phyloP scores from a whole-genome alignment of 2,888 invertebrate genomes.

The Chouioia cunea region DNA sequence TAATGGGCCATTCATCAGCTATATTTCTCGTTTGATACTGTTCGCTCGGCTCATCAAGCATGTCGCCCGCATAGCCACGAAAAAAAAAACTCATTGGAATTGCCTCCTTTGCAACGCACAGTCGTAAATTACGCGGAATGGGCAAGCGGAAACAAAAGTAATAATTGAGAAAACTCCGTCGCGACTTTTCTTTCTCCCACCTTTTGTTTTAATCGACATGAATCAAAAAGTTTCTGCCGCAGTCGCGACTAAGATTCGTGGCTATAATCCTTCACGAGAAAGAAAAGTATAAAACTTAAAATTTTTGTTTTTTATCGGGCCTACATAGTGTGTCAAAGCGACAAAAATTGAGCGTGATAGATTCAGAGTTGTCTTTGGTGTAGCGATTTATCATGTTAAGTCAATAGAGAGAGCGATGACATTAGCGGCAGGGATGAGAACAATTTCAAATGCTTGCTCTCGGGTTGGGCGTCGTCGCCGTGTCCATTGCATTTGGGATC shows the following conservation, averaged over 20 bases:
- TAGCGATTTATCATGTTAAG: constrained; percentile 37
- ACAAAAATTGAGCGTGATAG: constrained; percentile 22
- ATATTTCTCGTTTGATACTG: constrained; percentile 3
- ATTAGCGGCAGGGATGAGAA: constrained; percentile 2
- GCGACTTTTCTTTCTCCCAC: neutral
- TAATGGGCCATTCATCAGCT: constrained; percentile 28
- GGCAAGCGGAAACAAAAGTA: constrained; percentile 45
- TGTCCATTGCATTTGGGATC: constrained; percentile 10
- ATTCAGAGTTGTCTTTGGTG: constrained; percentile 23
- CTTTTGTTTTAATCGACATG: constrained; percentile 35
- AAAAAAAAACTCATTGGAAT: constrained; percentile 24
- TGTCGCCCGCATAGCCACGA: constrained; percentile 3
- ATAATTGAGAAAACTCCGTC: constrained; percentile 41
- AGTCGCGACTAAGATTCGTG: constrained; percentile 7
- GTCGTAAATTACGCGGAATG: constrained; percentile 33
- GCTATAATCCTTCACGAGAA: constrained; percentile 22
- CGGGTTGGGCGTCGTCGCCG: neutral
- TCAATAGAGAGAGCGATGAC: constrained; percentile 6
- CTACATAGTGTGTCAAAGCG: constrained; percentile 18
- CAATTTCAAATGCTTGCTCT: constrained; percentile 33
- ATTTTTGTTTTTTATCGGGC: neutral
- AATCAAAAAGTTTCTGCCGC: constrained; percentile 42
- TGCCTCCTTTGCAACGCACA: constrained; percentile 13
- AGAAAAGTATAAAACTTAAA: neutral
- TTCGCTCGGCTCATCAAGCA: constrained; percentile 1